Conservation (phyloP, 1,140 invertebrate genomes). For the Copidosoma floridanum region DNA sequence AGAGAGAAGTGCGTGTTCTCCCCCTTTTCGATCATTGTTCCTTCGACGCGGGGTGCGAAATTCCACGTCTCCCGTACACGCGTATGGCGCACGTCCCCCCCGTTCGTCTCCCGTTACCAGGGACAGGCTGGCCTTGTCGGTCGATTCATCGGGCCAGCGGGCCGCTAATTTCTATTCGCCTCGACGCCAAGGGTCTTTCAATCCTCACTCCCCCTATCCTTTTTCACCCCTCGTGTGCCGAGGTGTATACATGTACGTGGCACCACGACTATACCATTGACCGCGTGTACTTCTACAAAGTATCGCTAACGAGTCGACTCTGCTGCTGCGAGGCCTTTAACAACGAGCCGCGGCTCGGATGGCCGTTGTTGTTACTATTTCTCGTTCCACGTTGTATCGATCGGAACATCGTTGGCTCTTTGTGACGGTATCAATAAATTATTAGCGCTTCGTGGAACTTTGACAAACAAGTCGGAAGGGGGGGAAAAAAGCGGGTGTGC, state of each 20-base stretch:
- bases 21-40: neutral
- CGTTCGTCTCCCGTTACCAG: slow-evolving; percentile 9
- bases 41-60: neutral
- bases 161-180: slow-evolving; percentile 27
- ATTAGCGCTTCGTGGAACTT: too few species aligned
- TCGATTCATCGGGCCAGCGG: slow-evolving; percentile 18
- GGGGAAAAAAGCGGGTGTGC: too few species aligned
- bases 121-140: slow-evolving; percentile 15
- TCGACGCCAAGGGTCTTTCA: neutral
- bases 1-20: too few species aligned
- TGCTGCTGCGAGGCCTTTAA: too few species aligned
- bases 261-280: neutral
- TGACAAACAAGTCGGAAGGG: too few species aligned
- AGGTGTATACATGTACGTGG: too few species aligned
- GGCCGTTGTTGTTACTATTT: too few species aligned
- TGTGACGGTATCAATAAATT: too few species aligned
- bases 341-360: too few species aligned
- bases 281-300: neutral
- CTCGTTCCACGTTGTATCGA: too few species aligned
- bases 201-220: neutral
- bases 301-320: slow-evolving; percentile 18
- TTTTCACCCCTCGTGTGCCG: neutral
- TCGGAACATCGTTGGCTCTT: too few species aligned
- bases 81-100: neutral
- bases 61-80: neutral